These are phyloP conservation scores for Dysdera silvatica DNA, from an alignment of 1,140 invertebrate genomes.

Conservation along the genomic window DNA sequence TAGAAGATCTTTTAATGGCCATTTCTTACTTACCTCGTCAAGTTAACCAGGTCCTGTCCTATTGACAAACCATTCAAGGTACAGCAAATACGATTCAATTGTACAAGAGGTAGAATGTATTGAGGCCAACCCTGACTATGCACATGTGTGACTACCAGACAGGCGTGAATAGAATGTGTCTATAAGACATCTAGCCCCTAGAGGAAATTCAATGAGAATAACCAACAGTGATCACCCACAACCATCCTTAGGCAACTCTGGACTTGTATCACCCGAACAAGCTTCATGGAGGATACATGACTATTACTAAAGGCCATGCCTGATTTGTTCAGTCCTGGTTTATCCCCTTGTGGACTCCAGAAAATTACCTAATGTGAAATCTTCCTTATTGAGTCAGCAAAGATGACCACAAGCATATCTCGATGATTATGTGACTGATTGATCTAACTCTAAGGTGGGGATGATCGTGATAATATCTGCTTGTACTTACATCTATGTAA, in stretches of 20 bases:
- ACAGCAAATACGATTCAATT: background rate
- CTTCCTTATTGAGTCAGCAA: background rate
- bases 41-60: background rate
- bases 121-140: background rate
- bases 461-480: constrained; percentile 1
- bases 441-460: background rate
- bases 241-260: background rate
- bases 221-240: background rate
- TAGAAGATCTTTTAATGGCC: background rate
- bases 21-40: background rate
- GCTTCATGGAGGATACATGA: background rate
- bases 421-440: background rate
- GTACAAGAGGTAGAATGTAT: background rate
- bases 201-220: background rate
- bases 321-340: background rate
- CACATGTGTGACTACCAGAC: background rate
- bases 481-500: too few relatives aligned
- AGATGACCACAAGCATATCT: background rate
- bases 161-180: background rate
- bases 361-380: background rate
- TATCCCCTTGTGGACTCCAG: background rate
- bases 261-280: background rate
- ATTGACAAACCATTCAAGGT: background rate
- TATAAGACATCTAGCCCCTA: background rate
- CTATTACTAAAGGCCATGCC: background rate